A percentile compares a stretch with the other conserved stretches of the same genome.
Evolutionary conservation across 2,888 invertebrate species (phyloP).

Genomic region (Ormyrus labotus): DNA sequence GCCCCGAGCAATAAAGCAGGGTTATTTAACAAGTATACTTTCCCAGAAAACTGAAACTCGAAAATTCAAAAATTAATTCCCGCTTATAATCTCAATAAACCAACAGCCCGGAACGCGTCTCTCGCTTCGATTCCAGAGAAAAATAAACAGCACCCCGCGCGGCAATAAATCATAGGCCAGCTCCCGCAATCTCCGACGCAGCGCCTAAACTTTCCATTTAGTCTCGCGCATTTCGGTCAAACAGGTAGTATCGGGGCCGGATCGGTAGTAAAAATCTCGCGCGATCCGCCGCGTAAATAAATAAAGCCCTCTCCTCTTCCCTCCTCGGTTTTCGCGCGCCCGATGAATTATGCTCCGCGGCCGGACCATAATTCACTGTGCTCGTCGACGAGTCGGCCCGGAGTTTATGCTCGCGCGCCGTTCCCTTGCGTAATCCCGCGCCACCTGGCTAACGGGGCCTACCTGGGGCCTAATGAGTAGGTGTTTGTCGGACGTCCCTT

Average conservation of each 20-base stretch:
- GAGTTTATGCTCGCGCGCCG: conserved; percentile 66
- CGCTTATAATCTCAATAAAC: too few species aligned
- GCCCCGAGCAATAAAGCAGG: too few species aligned
- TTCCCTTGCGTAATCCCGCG: conserved; percentile 68
- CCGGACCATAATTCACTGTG: conserved; percentile 69
- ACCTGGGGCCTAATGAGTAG: conserved; percentile 74
- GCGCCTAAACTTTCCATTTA: conserved; percentile 34
- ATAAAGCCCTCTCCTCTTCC: conserved; percentile 39
- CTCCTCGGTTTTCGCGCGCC: not conserved
- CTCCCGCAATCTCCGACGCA: too few species aligned
- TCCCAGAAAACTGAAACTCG: too few species aligned
- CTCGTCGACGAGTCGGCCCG: conserved; percentile 56
- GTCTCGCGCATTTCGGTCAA: conserved; percentile 19
- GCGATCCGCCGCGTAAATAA: conserved; percentile 47
- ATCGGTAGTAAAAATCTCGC: conserved; percentile 16
- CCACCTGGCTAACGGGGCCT: conserved; percentile 60
- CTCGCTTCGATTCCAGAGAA: too few species aligned
- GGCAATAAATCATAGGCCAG: too few species aligned
- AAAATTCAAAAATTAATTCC: too few species aligned
- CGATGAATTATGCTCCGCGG: conserved; percentile 70
- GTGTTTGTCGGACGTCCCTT: conserved; percentile 73
- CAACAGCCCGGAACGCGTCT: too few species aligned
- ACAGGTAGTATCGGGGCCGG: conserved; percentile 5
- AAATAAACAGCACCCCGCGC: too few species aligned
- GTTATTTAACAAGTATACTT: too few species aligned